Conservation (phyloP, 2,797 vertebrate genomes). For the Paguma larvata region DNA sequence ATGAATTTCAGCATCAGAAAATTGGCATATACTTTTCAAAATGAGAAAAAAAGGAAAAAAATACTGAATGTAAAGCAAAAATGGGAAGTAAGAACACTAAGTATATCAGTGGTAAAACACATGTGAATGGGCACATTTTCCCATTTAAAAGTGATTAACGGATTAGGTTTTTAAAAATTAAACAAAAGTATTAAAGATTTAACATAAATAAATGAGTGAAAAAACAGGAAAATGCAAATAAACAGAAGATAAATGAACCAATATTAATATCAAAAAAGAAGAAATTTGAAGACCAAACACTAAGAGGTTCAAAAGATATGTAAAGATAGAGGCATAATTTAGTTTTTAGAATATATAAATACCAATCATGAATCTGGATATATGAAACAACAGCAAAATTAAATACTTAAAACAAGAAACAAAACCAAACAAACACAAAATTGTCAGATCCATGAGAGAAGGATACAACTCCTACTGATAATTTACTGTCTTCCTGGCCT, state of each 20-base stretch:
- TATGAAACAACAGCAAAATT: not conserved
- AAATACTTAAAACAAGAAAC: not conserved
- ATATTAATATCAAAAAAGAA: not conserved
- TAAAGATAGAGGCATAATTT: not conserved
- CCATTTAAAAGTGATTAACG: not conserved
- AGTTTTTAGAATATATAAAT: not conserved
- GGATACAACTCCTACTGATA: not conserved
- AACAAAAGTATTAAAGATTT: not conserved
- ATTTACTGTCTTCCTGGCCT: not conserved
- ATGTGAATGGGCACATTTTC: not conserved
- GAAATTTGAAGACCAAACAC: not conserved
- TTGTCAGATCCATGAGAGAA: not conserved
- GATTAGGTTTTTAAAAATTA: not conserved
- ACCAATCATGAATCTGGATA: not conserved
- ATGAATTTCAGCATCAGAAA: constrained; percentile 6
- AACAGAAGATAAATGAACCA: not conserved
- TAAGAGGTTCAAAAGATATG: not conserved
- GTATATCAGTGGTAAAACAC: not conserved
- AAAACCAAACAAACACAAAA: not conserved
- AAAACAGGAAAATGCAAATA: not conserved
- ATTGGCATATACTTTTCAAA: not conserved
- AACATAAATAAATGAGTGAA: constrained; percentile 4
- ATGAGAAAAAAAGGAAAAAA: not conserved
- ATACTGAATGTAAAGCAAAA: constrained; percentile 35
- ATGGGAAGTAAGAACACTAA: not conserved